Base-by-base conservation (phyloP, 2,113 vertebrate genomes). In the Erythrolamprus reginae region DNA sequence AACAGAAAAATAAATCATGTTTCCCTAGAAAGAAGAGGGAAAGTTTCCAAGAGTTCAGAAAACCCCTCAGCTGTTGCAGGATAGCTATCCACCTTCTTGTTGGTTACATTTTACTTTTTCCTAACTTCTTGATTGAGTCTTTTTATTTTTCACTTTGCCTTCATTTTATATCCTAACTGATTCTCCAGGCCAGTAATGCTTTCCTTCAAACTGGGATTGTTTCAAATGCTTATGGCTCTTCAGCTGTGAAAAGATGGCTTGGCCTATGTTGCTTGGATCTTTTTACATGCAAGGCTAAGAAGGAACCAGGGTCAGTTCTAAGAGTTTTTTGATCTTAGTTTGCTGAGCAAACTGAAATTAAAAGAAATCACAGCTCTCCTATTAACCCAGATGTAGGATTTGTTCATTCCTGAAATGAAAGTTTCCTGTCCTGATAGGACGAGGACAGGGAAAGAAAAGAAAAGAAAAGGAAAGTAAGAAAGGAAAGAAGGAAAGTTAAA, bases 71-170 rank as follows among this genome's bases (percentile, higher is more conserved):
- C 6, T 15, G 9, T 90, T 13, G 12, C 17, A 84, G 82, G 50
- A 48, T 17, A 61, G 84, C 56, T 88, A 10, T 5, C 21, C 26
- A n/a, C 1, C 10, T 51, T 33, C 38, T 61, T 15, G 3, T 86
- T 21, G n/a, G 17, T 19, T 33, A 1, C 33, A 8, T 23, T 21
- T 33, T 4, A 10, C 28, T 5, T 48, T 23, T 50, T 21, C 4
- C 1, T 9, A 15, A 3, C 47, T 61, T 26, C 45, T 51, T 65
- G 1, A 8, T 51, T 65, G 1, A 8, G 5, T 42, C 86, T 1
- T 0, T 0, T 23, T 0, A 0, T 38, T 86, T 56, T n/a, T 12
- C 88, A 82, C 47, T 42, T 26, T 52, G 53, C 23, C 47, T 85
- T 26, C 47, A 26, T 61, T 10, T 89, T 65, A n/a, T 26, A 47